Evolutionary conservation across 2,797 vertebrate genomes (phyloP), one percentile per base, ranked within the genome.

Genomic region (Erethizon dorsatum): DNA sequence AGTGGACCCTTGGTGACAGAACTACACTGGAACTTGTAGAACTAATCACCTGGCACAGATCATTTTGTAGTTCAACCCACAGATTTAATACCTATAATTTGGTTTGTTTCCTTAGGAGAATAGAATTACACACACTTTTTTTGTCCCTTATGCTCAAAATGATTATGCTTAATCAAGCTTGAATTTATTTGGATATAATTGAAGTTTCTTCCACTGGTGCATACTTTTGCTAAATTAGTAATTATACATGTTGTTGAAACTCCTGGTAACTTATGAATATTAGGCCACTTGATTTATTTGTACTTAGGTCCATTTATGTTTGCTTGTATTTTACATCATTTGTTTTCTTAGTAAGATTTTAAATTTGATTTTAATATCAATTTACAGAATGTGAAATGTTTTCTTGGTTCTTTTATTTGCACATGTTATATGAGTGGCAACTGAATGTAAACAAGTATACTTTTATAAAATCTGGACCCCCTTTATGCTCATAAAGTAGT

Each of bases 101-200:
- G 91, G n/a, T 73, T 88, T 77, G 37, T 91, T 95, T 94, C 47
- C 90, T 97, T 94, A 69, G n/a, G 83, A 96, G 41, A 88, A 93
- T 83, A 95, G 65, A 92, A 79, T 83, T 93, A 61, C 2, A 79
- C 45, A 83, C 82, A 80, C 47, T 94, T 95, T 26, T 26, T 96
- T 88, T 95, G 41, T 92, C 63, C 77, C 69, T 90, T 84, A 88
- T 90, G 61, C 41, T 67, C 26, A 31, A 93, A 90, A 54, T 93
- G 41, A 96, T 92, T 95, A 95, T 73, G 88, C 41, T 96, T 91
- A 57, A 88, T 84, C 41, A 93, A 94, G 37, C 61, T 84, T 92
- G 59, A 94, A 78, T 96, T 91, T 97, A 82, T 93, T 93, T 93
- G 78, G 20, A 80, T 88, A 52, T 87, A 96, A 79, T 84, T 14